Evolutionary conservation across 2,888 invertebrate genomes (phyloP).

Genomic region (Griposia aprilina): DNA sequence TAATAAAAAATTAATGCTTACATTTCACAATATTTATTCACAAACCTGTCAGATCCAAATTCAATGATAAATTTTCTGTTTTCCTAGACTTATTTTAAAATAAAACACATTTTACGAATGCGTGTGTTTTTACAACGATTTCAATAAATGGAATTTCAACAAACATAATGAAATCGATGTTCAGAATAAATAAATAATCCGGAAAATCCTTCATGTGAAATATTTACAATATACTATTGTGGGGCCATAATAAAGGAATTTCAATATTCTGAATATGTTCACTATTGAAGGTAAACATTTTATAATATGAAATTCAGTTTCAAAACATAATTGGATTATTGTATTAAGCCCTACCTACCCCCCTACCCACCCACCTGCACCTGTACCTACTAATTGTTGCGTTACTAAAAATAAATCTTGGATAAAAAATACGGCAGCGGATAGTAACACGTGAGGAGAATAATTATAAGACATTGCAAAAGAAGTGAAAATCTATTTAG

Average conservation of each 20-base stretch:
- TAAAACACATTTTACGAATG: neutral
- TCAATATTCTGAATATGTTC: neutral
- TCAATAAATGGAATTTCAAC: constrained; percentile 1
- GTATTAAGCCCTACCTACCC: neutral
- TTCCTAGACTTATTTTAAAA: constrained; percentile 7
- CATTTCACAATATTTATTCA: constrained; percentile 6
- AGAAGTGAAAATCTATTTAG: too few species aligned
- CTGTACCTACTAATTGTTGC: too few species aligned
- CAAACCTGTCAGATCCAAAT: neutral
- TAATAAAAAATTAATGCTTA: neutral
- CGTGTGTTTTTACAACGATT: neutral
- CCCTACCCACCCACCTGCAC: too few species aligned
- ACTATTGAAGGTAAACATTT: neutral
- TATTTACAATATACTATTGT: constrained; percentile 7
- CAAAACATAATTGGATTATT: neutral
- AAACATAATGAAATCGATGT: neutral
- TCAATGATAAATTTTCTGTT: constrained; percentile 6
- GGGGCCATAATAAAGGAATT: neutral
- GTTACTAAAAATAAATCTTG: neutral
- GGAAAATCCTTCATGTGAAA: constrained; percentile 16
- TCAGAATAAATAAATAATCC: constrained; percentile 18
- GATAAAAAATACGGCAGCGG: too few species aligned
- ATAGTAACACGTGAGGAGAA: too few species aligned
- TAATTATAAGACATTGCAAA: too few species aligned
- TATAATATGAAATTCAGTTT: too few species aligned